phyloP scores from a whole-genome alignment of 2,113 vertebrate genomes.

The Campylomormyrus tamandua region DNA sequence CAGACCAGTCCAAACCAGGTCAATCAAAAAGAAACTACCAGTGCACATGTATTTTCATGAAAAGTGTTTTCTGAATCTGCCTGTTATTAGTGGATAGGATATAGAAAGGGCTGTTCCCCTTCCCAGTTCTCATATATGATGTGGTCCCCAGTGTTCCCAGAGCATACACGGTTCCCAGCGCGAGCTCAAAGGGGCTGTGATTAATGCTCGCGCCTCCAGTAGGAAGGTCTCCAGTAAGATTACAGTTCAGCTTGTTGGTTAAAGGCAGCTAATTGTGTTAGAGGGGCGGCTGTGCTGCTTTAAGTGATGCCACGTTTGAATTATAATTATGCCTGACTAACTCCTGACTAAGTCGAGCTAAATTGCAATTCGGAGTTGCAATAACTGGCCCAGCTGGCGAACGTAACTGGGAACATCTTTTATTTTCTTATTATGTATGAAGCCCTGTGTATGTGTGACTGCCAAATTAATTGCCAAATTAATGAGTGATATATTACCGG shows the following conservation, averaged over 20 bases:
- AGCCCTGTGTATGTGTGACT: neutral
- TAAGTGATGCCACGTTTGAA: neutral
- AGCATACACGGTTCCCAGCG: neutral
- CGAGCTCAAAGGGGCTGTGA: neutral
- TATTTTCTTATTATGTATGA: neutral
- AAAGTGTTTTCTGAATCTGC: neutral
- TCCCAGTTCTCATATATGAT: slow-evolving; percentile 12
- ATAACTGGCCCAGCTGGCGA: neutral
- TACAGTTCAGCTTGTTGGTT: neutral
- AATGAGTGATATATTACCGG: neutral
- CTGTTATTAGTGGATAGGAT: slow-evolving; percentile 7
- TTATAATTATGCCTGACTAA: slow-evolving; percentile 6
- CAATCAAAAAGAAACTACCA: neutral
- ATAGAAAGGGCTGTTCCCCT: neutral
- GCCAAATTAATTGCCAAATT: neutral
- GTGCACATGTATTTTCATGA: neutral
- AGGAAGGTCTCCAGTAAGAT: neutral
- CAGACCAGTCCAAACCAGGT: neutral
- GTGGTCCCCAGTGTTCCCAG: neutral
- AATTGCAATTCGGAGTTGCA: neutral
- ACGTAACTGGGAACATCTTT: neutral
- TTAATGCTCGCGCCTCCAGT: neutral
- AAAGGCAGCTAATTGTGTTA: neutral
- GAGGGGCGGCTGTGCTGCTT: neutral
- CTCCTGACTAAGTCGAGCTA: neutral